phyloP scores from a whole-genome alignment of 2,797 vertebrate species.

The Gallinago stenura region DNA sequence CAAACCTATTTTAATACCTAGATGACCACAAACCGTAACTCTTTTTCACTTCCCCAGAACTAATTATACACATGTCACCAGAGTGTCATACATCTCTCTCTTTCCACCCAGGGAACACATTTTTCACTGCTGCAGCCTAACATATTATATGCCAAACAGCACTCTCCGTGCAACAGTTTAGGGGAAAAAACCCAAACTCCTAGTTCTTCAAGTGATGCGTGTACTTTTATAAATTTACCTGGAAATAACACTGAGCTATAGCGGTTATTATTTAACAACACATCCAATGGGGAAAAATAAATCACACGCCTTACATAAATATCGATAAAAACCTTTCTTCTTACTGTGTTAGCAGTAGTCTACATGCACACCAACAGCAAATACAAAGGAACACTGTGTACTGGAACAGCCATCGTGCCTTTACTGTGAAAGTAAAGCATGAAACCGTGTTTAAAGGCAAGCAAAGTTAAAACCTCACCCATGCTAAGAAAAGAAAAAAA shows the following conservation, averaged over 20 bases:
- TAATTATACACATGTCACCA: neutral
- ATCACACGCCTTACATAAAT: slow-evolving; percentile 43
- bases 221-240: neutral
- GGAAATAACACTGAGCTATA: neutral
- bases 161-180: neutral
- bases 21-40: neutral
- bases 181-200: fast-evolving
- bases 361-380: slow-evolving; percentile 19
- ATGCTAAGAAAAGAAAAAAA: neutral
- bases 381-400: neutral
- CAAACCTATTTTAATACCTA: neutral
- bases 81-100: neutral
- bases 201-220: neutral
- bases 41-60: neutral
- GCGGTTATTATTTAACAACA: neutral
- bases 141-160: neutral
- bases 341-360: neutral
- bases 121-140: neutral
- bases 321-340: slow-evolving; percentile 5
- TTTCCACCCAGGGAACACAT: neutral
- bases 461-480: neutral
- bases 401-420: neutral
- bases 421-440: neutral
- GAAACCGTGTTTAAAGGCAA: neutral
- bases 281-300: neutral